Conservation (phyloP, 1,140 invertebrate genomes). For the Drosophila ercepeae region DNA sequence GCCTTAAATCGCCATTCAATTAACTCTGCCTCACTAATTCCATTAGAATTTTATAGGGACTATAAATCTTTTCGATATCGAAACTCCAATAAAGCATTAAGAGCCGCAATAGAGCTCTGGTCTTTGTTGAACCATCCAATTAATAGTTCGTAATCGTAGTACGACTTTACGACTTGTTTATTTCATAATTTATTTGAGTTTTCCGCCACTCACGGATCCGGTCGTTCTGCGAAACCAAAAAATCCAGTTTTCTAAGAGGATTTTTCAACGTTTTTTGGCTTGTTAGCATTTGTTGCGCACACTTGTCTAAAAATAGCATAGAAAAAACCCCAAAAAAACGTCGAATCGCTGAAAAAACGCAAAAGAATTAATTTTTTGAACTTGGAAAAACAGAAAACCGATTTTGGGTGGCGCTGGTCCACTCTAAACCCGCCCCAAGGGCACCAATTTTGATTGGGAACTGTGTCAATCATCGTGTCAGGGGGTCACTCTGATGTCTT, state of each 20-base stretch:
- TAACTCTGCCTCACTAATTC: constrained; percentile 43
- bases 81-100: neutral
- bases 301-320: constrained; percentile 58
- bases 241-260: constrained; percentile 40
- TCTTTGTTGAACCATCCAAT: constrained; percentile 16
- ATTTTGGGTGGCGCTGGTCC: constrained; percentile 8
- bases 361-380: constrained; percentile 15
- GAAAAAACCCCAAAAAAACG: constrained; percentile 3
- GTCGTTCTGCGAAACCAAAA: constrained; percentile 9
- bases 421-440: constrained; percentile 23
- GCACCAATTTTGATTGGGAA: constrained; percentile 30
- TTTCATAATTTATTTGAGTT: constrained; percentile 65
- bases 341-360: constrained; percentile 2
- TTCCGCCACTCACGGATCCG: constrained; percentile 51
- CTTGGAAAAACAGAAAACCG: constrained; percentile 29
- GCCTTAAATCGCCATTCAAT: constrained; percentile 29
- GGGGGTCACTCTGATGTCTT: constrained; percentile 21
- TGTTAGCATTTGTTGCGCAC: constrained; percentile 55
- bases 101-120: neutral
- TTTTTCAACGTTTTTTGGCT: constrained; percentile 37
- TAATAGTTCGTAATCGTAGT: constrained; percentile 40
- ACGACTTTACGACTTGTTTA: constrained; percentile 63
- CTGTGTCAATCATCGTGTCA: constrained; percentile 34
- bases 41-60: constrained; percentile 43
- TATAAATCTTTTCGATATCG: constrained; percentile 34